phyloP scores from a whole-genome alignment of 2,113 vertebrate genomes.

The Actenoides lindsayi region DNA sequence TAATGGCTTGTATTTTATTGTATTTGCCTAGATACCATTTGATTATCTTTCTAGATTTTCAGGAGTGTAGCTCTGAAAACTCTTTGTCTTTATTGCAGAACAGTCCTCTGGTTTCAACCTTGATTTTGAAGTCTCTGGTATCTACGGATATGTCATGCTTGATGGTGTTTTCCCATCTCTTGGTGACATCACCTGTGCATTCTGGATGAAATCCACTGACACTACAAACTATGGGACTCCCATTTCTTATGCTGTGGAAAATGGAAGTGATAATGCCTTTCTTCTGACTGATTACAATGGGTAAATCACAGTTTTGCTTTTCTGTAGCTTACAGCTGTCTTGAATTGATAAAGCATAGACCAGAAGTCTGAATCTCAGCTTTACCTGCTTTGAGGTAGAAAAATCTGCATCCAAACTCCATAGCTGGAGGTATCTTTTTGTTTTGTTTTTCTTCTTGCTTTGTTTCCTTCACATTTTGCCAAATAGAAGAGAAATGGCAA shows the following conservation, averaged over 20 bases:
- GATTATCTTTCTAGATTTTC: background rate
- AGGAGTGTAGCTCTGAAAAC: background rate
- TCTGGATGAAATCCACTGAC: conserved; percentile 97
- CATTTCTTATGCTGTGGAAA: conserved; percentile 93
- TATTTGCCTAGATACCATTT: background rate
- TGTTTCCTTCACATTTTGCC: background rate
- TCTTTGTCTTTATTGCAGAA: conserved; percentile 78
- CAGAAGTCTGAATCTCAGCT: background rate
- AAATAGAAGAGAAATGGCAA: background rate
- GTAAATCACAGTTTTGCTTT: conserved; percentile 72
- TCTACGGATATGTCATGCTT: conserved; percentile 92
- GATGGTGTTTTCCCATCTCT: conserved; percentile 89
- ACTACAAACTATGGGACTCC: conserved; percentile 93
- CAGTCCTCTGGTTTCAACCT: conserved; percentile 94
- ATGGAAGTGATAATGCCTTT: conserved; percentile 92
- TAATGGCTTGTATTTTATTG: background rate
- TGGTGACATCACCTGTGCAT: conserved; percentile 88
- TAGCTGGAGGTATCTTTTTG: background rate
- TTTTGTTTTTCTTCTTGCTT: background rate
- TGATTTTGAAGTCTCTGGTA: conserved; percentile 96
- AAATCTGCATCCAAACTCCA: background rate
- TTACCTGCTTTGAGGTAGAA: background rate
- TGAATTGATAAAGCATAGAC: background rate
- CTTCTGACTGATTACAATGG: conserved; percentile 98
- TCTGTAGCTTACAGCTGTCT: background rate